A percentile compares a stretch with the other conserved stretches of the same genome.
Evolutionary conservation across 2,113 vertebrate species (phyloP).

Genomic region (Pterocles burchelli): DNA sequence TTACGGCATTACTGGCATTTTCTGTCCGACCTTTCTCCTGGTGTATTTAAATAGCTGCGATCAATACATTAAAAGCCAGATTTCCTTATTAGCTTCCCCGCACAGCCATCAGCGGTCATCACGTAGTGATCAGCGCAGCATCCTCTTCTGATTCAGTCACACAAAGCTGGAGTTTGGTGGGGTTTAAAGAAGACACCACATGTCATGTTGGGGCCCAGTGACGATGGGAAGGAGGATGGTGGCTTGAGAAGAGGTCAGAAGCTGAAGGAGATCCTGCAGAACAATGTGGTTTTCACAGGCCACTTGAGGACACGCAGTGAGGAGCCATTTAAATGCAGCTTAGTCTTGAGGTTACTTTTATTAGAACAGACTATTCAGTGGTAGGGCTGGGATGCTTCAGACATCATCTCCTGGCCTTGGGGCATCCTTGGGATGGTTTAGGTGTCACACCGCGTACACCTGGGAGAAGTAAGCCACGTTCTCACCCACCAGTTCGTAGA

Average conservation of each 20-base stretch:
- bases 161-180: not conserved
- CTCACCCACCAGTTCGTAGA: not conserved
- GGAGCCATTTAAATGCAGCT: accelerated
- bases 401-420: not conserved
- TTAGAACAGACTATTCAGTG: not conserved
- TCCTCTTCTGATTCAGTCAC: not conserved
- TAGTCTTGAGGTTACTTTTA: not conserved
- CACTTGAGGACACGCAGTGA: accelerated
- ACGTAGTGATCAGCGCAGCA: accelerated
- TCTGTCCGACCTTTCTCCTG: not conserved
- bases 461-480: not conserved
- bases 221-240: not conserved
- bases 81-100: not conserved
- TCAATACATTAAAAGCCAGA: constrained; percentile 15
- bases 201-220: accelerated
- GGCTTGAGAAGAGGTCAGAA: not conserved
- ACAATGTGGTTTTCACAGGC: not conserved
- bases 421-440: not conserved
- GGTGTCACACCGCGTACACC: not conserved
- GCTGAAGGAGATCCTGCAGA: not conserved
- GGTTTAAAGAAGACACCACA: not conserved
- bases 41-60: not conserved
- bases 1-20: not conserved
- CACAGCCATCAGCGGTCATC: not conserved
- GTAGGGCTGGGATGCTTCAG: not conserved